Evolutionary conservation across 2,888 invertebrate species (phyloP).

Genomic region (Anticlea derivata): DNA sequence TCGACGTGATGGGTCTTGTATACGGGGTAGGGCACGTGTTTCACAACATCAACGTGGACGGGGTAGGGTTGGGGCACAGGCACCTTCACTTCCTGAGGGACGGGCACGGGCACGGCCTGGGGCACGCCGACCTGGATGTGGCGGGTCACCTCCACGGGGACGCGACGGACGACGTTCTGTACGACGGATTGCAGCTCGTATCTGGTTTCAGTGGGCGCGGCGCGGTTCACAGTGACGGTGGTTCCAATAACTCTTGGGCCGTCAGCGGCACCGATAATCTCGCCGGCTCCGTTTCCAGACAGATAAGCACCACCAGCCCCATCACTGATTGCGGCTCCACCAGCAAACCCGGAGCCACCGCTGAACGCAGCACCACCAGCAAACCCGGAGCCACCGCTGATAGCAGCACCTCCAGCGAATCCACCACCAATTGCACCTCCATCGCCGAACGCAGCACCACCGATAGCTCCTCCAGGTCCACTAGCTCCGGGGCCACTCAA

Average conservation of each 20-base stretch:
- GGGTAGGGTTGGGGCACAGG: conserved; percentile 78
- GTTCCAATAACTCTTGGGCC: conserved; percentile 61
- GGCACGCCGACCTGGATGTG: conserved; percentile 71
- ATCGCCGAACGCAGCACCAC: conserved; percentile 17
- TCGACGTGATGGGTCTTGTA: conserved; percentile 73
- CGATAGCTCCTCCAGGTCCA: conserved; percentile 15
- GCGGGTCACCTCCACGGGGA: conserved; percentile 74
- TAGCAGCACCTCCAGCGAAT: too few relatives aligned
- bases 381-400: conserved; percentile 24
- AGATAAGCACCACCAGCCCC: conserved; percentile 18
- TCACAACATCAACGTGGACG: conserved; percentile 72
- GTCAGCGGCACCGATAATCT: conserved; percentile 34
- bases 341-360: conserved; percentile 1
- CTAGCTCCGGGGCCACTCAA: conserved; percentile 11
- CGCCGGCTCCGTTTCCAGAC: conserved; percentile 19
- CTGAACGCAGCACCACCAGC: conserved; percentile 5
- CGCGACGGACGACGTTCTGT: conserved; percentile 71
- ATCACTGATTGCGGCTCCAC: conserved; percentile 24
- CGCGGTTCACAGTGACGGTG: conserved; percentile 58
- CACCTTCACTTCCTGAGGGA: conserved; percentile 70
- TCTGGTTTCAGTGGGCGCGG: conserved; percentile 51
- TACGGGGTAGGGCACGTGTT: conserved; percentile 75
- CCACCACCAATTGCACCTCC: conserved; percentile 15
- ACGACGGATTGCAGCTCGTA: conserved; percentile 76
- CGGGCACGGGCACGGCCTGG: conserved; percentile 67